phyloP scores from a whole-genome alignment of 2,888 invertebrate species.

The Acleris holmiana region DNA sequence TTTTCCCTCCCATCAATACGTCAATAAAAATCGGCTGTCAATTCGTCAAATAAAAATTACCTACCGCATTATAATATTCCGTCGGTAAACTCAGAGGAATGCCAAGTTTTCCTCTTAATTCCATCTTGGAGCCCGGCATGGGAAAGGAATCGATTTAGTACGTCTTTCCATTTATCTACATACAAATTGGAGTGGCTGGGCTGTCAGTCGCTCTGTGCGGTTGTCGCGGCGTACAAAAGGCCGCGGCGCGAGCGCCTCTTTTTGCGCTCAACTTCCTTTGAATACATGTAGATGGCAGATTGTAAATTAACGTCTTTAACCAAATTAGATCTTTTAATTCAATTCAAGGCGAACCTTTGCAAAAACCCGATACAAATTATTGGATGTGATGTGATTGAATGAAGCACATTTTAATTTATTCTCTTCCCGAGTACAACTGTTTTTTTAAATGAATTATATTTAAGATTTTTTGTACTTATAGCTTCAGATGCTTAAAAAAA shows the following conservation, averaged over 20 bases:
- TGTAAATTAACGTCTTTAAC: slow-evolving; percentile 49
- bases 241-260: slow-evolving; percentile 46
- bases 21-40: slow-evolving; percentile 37
- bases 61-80: slow-evolving; percentile 39
- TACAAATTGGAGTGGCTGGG: slow-evolving; percentile 56
- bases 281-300: slow-evolving; percentile 50
- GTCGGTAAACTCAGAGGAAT: slow-evolving; percentile 39
- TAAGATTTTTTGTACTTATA: too few species aligned
- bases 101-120: slow-evolving; percentile 47
- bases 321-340: slow-evolving; percentile 36
- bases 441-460: too few species aligned
- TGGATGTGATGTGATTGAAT: too few species aligned
- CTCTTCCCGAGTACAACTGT: too few species aligned
- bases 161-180: slow-evolving; percentile 61
- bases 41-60: slow-evolving; percentile 37
- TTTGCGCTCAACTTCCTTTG: slow-evolving; percentile 55
- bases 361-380: background rate
- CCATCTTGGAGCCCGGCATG: slow-evolving; percentile 39
- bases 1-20: slow-evolving; percentile 32
- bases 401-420: too few species aligned
- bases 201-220: slow-evolving; percentile 55
- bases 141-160: slow-evolving; percentile 53
- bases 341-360: background rate
- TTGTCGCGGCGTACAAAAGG: slow-evolving; percentile 55
- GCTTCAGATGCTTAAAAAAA: too few species aligned